These are phyloP conservation scores for Aradophagus sp. DNA, from an alignment of 1,140 invertebrate genomes.

Conservation along the genomic window DNA sequence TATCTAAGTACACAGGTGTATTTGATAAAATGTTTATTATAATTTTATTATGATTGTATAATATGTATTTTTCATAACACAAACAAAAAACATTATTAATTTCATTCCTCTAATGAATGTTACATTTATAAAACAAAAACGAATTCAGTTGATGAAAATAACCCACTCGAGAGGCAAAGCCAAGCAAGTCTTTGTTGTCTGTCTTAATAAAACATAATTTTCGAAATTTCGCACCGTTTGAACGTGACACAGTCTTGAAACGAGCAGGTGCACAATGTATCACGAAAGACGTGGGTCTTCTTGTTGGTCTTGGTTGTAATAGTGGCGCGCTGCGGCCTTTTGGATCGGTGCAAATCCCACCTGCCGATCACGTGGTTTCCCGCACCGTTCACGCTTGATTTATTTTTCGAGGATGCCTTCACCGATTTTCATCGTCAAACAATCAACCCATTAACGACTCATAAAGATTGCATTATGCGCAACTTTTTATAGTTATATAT, in stretches of 20 bases:
- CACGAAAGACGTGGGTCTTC: conserved; percentile 53
- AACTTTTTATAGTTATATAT: background rate
- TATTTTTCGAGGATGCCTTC: conserved; percentile 49
- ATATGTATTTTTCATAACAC: too few species aligned
- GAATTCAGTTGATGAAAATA: too few species aligned
- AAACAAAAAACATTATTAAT: too few species aligned
- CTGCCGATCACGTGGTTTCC: conserved; percentile 55
- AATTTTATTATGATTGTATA: too few species aligned
- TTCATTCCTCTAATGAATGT: too few species aligned
- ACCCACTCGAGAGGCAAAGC: too few species aligned
- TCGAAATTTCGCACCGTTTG: conserved; percentile 41
- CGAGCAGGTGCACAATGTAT: conserved; percentile 54
- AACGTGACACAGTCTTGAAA: conserved; percentile 49
- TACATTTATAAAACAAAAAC: too few species aligned
- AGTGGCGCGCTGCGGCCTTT: conserved; percentile 41
- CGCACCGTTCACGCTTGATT: conserved; percentile 54
- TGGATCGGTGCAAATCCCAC: conserved; percentile 52
- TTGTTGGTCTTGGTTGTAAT: conserved; percentile 54
- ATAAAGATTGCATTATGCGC: conserved; percentile 17
- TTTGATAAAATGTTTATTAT: too few species aligned
- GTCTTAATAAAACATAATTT: conserved; percentile 24
- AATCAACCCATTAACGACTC: conserved; percentile 47
- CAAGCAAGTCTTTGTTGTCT: too few species aligned
- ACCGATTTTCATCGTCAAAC: conserved; percentile 46
- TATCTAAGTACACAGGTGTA: too few species aligned